Conservation (phyloP, 1,140 invertebrate species). For the Oscheius sp. region DNA sequence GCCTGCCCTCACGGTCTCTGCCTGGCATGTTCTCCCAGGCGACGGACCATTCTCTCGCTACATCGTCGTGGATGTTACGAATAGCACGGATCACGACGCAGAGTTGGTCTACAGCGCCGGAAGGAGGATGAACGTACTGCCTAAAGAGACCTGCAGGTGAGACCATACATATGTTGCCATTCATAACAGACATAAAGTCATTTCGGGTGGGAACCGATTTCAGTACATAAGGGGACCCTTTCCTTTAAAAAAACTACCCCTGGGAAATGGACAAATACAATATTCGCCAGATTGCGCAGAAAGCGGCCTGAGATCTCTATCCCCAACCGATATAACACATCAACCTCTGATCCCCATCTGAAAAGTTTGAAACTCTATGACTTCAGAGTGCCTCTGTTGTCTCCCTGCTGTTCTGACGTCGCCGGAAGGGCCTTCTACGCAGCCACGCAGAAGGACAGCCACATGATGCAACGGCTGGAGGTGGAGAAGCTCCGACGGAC, state of each 20-base stretch:
- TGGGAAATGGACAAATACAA: no score
- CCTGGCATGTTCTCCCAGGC: constrained; percentile 58
- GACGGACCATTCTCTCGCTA: constrained; percentile 47
- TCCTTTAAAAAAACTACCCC: no score
- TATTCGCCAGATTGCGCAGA: no score
- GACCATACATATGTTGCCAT: no score
- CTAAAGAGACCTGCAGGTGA: constrained; percentile 56
- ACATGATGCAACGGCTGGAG: constrained; percentile 59
- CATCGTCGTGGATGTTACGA: constrained; percentile 56
- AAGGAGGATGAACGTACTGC: constrained; percentile 51
- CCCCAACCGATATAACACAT: no score
- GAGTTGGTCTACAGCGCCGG: constrained; percentile 52
- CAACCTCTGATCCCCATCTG: no score
- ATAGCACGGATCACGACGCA: constrained; percentile 56
- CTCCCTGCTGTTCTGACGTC: constrained; percentile 57
- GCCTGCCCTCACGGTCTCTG: constrained; percentile 53
- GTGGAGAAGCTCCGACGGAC: constrained; percentile 50
- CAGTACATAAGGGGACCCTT: no score
- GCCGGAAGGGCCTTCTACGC: constrained; percentile 42
- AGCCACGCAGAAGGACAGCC: constrained; percentile 50
- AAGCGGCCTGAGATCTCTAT: no score
- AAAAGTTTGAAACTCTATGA: no score
- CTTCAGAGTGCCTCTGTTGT: constrained; percentile 55
- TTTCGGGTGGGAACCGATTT: not conserved
- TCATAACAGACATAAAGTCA: not conserved